Percentiles rank a stretch among this genome's conserved stretches.
These are phyloP conservation scores for Sipunculus nudus DNA, from an alignment of 2,888 invertebrate species.

Conservation along the genomic window DNA sequence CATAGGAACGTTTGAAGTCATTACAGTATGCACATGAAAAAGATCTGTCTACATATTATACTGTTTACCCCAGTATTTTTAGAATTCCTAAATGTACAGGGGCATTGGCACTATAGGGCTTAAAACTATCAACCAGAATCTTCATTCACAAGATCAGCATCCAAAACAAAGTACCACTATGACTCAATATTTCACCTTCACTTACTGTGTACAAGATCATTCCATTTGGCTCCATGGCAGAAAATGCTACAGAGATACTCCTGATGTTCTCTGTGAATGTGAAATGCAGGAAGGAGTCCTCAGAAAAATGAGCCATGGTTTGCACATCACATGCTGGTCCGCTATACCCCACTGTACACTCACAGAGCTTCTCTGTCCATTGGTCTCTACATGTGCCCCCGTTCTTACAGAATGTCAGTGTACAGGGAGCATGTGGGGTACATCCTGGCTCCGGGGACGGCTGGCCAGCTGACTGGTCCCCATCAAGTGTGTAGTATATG, in stretches of 20 bases:
- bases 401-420: slow-evolving; percentile 71
- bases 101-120: no score
- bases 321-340: slow-evolving; percentile 47
- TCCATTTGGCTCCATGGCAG: slow-evolving; percentile 41
- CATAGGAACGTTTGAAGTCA: no score
- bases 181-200: no score
- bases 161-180: no score
- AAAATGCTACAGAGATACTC: slow-evolving; percentile 43
- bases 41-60: no score
- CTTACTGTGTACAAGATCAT: slow-evolving; percentile 56
- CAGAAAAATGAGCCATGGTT: slow-evolving; percentile 44
- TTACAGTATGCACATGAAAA: no score
- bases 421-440: slow-evolving; percentile 88
- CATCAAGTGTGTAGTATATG: no score
- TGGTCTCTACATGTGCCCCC: slow-evolving; percentile 56
- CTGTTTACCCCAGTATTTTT: no score
- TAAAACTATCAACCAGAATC: no score
- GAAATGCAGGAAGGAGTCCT: slow-evolving; percentile 46
- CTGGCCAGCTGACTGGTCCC: no score
- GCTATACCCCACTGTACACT: slow-evolving; percentile 47
- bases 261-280: background rate
- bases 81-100: no score
- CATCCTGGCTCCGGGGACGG: slow-evolving; percentile 83
- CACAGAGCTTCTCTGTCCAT: slow-evolving; percentile 50
- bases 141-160: no score